phyloP scores from a whole-genome alignment of 2,113 vertebrate species.

The Pagrus major region DNA sequence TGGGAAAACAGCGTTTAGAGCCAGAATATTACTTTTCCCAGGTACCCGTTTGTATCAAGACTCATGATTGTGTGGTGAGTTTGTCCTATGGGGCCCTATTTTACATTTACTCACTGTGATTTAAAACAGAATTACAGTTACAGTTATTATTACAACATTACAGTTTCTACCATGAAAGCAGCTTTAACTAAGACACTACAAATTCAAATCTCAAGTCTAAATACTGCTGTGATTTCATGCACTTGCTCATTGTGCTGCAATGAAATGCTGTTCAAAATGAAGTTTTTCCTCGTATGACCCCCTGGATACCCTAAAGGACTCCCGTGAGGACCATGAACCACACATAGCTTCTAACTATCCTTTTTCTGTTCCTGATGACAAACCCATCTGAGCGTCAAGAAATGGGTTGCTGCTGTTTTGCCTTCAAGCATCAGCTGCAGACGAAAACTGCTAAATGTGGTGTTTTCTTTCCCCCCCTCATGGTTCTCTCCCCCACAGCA shows the following conservation, averaged over 20 bases:
- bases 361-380: background rate
- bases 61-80: background rate
- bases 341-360: background rate
- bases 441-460: background rate
- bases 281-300: slow-evolving; percentile 5
- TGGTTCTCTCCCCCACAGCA: background rate
- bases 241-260: slow-evolving; percentile 4
- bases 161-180: background rate
- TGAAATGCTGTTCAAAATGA: slow-evolving; percentile 16
- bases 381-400: background rate
- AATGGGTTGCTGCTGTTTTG: background rate
- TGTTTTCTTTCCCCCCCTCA: background rate
- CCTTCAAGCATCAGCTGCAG: slow-evolving; percentile 11
- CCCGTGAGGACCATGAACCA: slow-evolving; percentile 1
- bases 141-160: too few species aligned
- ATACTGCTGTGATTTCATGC: slow-evolving; percentile 2
- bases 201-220: background rate
- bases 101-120: background rate
- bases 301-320: background rate
- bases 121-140: background rate
- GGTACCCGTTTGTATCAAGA: background rate
- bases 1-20: too few species aligned
- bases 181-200: background rate
- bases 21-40: too few species aligned
- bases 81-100: background rate